Base-by-base conservation (phyloP, 2,888 invertebrate genomes). In the Drosophila infuscata region DNA sequence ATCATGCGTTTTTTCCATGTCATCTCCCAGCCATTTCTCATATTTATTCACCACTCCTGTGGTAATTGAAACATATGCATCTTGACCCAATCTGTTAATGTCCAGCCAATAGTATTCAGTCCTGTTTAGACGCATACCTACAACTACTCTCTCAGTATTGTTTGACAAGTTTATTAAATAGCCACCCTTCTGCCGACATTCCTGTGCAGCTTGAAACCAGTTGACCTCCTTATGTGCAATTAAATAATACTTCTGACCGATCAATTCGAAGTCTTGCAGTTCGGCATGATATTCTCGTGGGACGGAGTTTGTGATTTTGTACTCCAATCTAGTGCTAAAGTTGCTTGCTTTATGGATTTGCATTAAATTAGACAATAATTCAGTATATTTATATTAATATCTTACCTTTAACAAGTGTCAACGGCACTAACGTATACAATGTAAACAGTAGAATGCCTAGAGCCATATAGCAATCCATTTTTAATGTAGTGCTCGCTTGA, bases 151-250 rank as follows among this genome's bases (percentile, higher is more conserved):
- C 33, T 78, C 74, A 3, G 38, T 1, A 12, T 66, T n/a, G 7
- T 20, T n/a, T 33, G 30, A 20, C 49, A 77, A 46, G 41, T 30
- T 63, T 15, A 74, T 46, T 4, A 74, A 66, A 25, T 78, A 63
- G 6, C 63, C 66, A 0, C 66, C 63, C 29, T 29, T 57, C 11
- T 36, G 30, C 2, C 77, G 78, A 46, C 77, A 78, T 30, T 70
- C 38, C 56, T 77, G 77, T 17, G 59, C 66, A 29, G 78, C 70
- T 46, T 74, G 70, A 17, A 70, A 70, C 78, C 74, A 77, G 32
- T 77, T 77, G 6, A 57, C 3, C 33, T 60, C 17, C 3, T 36
- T n/a, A 3, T 20, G 41, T 29, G 30, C 56, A 17, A 63, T 66
- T 8, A 41, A 74, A 49, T 77, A 77, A 58, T 53, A 74, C 15